Evolutionary conservation across 2,797 vertebrate genomes (phyloP), one percentile per base, ranked within the genome.

Genomic region (Pagetopsis macropterus): DNA sequence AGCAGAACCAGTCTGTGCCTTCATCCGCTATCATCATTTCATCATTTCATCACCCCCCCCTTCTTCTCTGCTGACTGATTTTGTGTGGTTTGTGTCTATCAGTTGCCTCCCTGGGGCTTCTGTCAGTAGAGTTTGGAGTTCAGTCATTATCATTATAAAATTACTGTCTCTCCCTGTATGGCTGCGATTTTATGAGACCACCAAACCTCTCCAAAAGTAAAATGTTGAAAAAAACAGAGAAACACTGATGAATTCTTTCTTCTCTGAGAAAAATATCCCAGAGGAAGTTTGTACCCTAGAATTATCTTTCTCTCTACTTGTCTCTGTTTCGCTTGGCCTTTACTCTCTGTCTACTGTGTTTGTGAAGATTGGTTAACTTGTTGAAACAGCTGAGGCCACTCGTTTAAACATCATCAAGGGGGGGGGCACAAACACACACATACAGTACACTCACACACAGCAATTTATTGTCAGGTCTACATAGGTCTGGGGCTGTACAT

Each of bases 251-350:
- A 77, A 84, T 86, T 87, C 78, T 86, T 84, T 87, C 78, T 85
- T 84, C 76, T 71, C 75, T 52, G 79, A 81, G 80, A 87, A 91
- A 90, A 93, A 93, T 87, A 91, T 91, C 91, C 89, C 81, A 89
- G 83, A 91, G 91, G 91, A 92, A 87, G 87, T 86, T 84, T 84
- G 75, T 55, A 92, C 86, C 90, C 88, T 91, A 90, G 84, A 94
- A 93, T 93, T 90, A 93, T 90, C 88, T 84, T 68, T 57, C 68
- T 70, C 79, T 76, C 59, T 65, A 13, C 65, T 74, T 69, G 72
- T 54, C 66, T 63, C 60, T 77, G 66, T 71, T 65, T 87, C 67
- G 56, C 58, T 77, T 15, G 27, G 70, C 85, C 83, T 78, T 48
- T 84, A 83, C 76, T 76, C 75, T 83, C 64, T 56, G 77, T 83